Percentiles rank a stretch among this genome's conserved stretches.
Evolutionary conservation across 2,888 invertebrate genomes (phyloP).

Genomic region (Noctuana brunneofusca): DNA sequence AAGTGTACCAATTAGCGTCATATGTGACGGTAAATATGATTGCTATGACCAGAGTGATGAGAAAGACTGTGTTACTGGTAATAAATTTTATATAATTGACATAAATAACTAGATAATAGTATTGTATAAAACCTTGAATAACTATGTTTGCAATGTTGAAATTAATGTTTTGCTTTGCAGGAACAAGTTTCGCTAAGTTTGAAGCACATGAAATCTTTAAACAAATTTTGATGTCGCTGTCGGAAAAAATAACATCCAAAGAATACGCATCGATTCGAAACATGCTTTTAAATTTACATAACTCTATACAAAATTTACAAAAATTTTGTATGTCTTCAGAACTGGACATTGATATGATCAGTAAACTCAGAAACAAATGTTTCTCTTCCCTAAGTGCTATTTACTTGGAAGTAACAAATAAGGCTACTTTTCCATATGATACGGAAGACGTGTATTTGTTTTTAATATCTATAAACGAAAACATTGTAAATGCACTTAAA

Average conservation of each 20-base stretch:
- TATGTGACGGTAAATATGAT: slow-evolving; percentile 73
- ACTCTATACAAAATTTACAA: slow-evolving; percentile 49
- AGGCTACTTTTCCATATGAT: slow-evolving; percentile 40
- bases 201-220: slow-evolving; percentile 54
- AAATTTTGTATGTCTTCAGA: slow-evolving; percentile 44
- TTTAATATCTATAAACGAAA: slow-evolving; percentile 52
- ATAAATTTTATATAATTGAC: slow-evolving; percentile 7
- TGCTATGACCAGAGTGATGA: slow-evolving; percentile 71
- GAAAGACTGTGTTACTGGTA: slow-evolving; percentile 56
- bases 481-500: slow-evolving; percentile 60
- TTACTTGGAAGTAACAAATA: slow-evolving; percentile 49
- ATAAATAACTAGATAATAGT: not conserved
- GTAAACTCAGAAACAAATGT: slow-evolving; percentile 49
- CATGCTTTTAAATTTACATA: slow-evolving; percentile 47
- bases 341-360: slow-evolving; percentile 44
- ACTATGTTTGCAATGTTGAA: not conserved
- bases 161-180: slow-evolving; percentile 43
- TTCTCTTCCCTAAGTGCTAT: slow-evolving; percentile 50
- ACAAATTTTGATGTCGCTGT: slow-evolving; percentile 48
- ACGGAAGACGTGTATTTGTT: slow-evolving; percentile 52
- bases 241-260: slow-evolving; percentile 46
- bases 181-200: slow-evolving; percentile 48
- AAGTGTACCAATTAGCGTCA: slow-evolving; percentile 50
- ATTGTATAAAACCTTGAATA: not conserved
- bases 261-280: slow-evolving; percentile 44